Base-by-base conservation (phyloP, 2,113 vertebrate genomes). In the Gasterosteus nipponicus region DNA sequence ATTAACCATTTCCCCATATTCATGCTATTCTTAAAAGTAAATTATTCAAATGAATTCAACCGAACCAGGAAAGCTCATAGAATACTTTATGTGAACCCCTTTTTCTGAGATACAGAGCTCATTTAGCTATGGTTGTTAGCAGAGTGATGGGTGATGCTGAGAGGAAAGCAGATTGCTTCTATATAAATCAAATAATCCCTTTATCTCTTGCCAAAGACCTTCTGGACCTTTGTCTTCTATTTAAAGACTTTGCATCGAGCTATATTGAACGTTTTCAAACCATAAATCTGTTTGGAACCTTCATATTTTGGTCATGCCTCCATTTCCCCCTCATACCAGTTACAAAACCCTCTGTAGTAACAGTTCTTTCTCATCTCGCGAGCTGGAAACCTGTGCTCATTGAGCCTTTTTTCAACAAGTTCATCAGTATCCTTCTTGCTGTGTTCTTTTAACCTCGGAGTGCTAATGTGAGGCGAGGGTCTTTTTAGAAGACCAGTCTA, bases 41-140 rank as follows among this genome's bases (percentile, higher is more conserved):
- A 86, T 91, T 93, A 92, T 94, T 94, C 85, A 91, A 90, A 92
- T 93, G 53, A 84, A 91, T 91, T 92, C 87, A 77, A 71, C 46
- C 57, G 35, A 62, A 75, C 67, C 80, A 83, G 82, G 81, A 82
- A 77, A 81, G 76, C 83, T 69, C 77, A 82, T 67, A 85, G 81
- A 77, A 81, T 77, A 87, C 81, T 76, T 84, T 80, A 61, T 77
- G 70, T 85, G 86, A 78, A 86, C 22, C 5, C 61, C 69, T 44
- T 81, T 87, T 82, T 86, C 76, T 81, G 35, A 70, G 80, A 83
- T 83, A 61, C 81, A 57, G 77, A 86, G 79, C 75, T 87, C 83
- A 83, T 90, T 92, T 87, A 70, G 86, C 77, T 49, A 42, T 10
- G 75, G 83, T 86, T 89, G 80, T 89, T 85, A 83, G 86, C 78